Conservation (phyloP, 2,113 vertebrate species). For the Xerus inauris region DNA sequence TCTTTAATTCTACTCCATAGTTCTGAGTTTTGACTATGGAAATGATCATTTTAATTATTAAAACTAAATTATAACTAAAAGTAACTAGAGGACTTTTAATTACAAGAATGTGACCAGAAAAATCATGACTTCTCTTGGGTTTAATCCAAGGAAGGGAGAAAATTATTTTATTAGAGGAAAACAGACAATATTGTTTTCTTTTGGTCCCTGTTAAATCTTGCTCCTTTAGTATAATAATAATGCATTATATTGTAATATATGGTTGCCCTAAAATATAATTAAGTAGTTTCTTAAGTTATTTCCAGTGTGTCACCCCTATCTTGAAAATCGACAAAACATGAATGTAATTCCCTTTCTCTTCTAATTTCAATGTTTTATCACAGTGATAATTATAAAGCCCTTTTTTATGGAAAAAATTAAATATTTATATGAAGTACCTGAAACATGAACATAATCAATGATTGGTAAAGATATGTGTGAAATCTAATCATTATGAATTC, state of each 20-base stretch:
- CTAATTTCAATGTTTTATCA: conserved; percentile 6
- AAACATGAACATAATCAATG: neutral
- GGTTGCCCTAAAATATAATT: neutral
- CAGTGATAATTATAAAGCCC: neutral
- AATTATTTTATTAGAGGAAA: neutral
- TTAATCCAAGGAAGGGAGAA: neutral
- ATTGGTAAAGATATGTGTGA: neutral
- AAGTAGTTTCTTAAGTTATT: neutral
- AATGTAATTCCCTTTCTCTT: neutral
- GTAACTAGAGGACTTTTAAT: neutral
- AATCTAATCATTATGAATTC: neutral
- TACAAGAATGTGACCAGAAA: conserved; percentile 46
- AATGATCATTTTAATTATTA: neutral
- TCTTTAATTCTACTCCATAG: neutral
- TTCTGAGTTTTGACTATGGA: neutral
- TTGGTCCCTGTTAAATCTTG: neutral
- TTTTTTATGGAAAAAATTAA: conserved; percentile 31
- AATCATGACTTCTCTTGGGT: neutral
- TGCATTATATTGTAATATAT: neutral
- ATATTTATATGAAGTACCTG: neutral
- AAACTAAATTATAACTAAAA: conserved; percentile 31
- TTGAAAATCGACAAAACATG: neutral
- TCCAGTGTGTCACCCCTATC: neutral
- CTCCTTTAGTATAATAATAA: neutral
- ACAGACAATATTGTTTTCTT: neutral